Percentiles rank a stretch among this genome's conserved stretches.
These are phyloP conservation scores for Tympanuchus pallidicinctus DNA, from an alignment of 2,113 vertebrate genomes.

Conservation along the genomic window DNA sequence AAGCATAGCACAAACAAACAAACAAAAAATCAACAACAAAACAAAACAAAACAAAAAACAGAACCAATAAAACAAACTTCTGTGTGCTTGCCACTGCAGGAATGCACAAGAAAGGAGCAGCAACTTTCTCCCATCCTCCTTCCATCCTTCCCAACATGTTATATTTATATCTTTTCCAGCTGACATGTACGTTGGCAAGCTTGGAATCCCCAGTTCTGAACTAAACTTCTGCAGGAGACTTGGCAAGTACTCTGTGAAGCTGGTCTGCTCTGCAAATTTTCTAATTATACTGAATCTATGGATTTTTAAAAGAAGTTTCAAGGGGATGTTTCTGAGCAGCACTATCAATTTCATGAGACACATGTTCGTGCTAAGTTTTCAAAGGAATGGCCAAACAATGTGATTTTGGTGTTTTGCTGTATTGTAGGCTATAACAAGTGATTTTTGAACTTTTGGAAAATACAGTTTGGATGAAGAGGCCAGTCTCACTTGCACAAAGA, in stretches of 20 bases:
- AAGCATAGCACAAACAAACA: not conserved
- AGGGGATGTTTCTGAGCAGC: not conserved
- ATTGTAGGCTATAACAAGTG: not conserved
- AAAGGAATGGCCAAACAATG: not conserved
- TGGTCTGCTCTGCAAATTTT: not conserved
- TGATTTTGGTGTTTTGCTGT: not conserved
- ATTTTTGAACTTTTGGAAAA: not conserved
- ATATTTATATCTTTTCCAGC: constrained; percentile 27
- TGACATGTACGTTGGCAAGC: not conserved
- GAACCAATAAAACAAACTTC: no score
- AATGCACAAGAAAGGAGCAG: not conserved
- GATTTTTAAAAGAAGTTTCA: not conserved
- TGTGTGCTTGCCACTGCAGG: not conserved
- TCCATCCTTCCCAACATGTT: not conserved
- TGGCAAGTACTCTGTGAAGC: not conserved
- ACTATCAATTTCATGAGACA: not conserved
- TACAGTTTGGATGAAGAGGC: not conserved
- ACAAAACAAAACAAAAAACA: no score
- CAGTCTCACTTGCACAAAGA: not conserved
- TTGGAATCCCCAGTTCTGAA: not conserved
- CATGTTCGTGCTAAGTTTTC: not conserved
- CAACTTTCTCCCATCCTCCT: rapidly evolving
- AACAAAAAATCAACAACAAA: no score
- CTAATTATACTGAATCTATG: not conserved
- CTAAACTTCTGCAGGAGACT: not conserved